phyloP scores from a whole-genome alignment of 2,797 vertebrate species.

The Paedocypris micromegethes region DNA sequence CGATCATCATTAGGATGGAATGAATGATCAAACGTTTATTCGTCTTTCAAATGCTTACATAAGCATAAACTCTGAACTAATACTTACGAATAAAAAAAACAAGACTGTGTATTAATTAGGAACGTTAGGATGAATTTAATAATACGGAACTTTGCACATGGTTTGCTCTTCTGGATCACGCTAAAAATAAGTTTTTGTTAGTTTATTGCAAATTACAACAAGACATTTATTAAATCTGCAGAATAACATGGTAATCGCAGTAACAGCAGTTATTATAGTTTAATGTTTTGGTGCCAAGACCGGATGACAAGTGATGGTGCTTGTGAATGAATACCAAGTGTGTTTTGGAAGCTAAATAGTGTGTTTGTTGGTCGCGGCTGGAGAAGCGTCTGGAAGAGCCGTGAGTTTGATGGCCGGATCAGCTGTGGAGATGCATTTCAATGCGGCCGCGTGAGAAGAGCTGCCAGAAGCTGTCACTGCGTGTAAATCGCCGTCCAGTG shows the following conservation, averaged over 20 bases:
- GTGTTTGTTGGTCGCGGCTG: slow-evolving; percentile 1
- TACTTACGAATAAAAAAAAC: no score
- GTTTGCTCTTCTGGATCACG: neutral
- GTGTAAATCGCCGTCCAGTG: neutral
- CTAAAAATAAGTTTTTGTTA: no score
- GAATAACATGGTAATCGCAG: no score
- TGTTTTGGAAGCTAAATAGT: neutral
- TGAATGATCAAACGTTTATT: no score
- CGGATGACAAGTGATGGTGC: neutral
- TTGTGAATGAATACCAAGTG: neutral
- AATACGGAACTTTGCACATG: neutral
- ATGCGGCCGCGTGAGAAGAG: slow-evolving; percentile 21
- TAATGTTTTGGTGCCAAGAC: neutral
- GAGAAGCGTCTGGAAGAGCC: slow-evolving; percentile 4
- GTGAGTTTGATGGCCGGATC: neutral
- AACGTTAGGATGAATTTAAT: neutral
- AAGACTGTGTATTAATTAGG: neutral
- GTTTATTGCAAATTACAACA: no score
- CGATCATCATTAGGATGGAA: no score
- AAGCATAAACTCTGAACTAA: no score
- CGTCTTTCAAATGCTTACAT: no score
- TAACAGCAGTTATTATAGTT: neutral
- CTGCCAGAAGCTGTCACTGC: slow-evolving; percentile 10
- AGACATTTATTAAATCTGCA: no score
- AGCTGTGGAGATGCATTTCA: slow-evolving; percentile 41